Percentiles rank a stretch among this genome's conserved stretches.
These are phyloP conservation scores for Thera obeliscata DNA, from an alignment of 2,888 invertebrate genomes.

Conservation along the genomic window DNA sequence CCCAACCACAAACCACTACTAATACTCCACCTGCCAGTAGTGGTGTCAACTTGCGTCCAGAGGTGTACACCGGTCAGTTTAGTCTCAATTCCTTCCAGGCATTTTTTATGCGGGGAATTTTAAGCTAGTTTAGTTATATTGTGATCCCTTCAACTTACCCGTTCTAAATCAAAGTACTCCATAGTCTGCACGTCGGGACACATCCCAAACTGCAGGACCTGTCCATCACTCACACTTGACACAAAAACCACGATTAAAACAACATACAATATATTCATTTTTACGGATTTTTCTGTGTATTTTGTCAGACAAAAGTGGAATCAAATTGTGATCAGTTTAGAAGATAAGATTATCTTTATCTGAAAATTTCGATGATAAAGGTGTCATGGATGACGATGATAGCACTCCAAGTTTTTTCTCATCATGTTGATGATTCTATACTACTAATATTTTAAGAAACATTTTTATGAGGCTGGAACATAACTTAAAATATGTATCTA, in stretches of 20 bases:
- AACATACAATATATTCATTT: slow-evolving; percentile 48
- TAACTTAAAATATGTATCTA: no score
- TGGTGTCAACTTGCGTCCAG: no score
- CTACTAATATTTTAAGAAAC: no score
- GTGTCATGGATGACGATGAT: slow-evolving; percentile 6
- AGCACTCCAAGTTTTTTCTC: neutral
- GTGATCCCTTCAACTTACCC: slow-evolving; percentile 48
- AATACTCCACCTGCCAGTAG: no score
- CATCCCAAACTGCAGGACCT: slow-evolving; percentile 68
- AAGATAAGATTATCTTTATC: slow-evolving; percentile 26
- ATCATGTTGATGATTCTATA: no score
- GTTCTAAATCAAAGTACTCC: slow-evolving; percentile 69
- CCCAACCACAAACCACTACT: no score
- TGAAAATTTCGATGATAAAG: slow-evolving; percentile 19
- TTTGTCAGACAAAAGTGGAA: slow-evolving; percentile 16
- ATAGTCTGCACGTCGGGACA: slow-evolving; percentile 65
- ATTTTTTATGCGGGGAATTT: no score
- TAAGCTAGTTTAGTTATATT: neutral
- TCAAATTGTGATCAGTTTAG: slow-evolving; percentile 12
- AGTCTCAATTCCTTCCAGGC: no score
- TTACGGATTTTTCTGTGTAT: slow-evolving; percentile 25
- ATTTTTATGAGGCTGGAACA: no score
- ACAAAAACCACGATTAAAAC: slow-evolving; percentile 40
- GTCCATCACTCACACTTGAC: slow-evolving; percentile 47
- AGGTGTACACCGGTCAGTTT: no score